Evolutionary conservation across 2,797 vertebrate species (phyloP), one percentile per base, ranked within the genome.

Genomic region (Gallinago stenura): DNA sequence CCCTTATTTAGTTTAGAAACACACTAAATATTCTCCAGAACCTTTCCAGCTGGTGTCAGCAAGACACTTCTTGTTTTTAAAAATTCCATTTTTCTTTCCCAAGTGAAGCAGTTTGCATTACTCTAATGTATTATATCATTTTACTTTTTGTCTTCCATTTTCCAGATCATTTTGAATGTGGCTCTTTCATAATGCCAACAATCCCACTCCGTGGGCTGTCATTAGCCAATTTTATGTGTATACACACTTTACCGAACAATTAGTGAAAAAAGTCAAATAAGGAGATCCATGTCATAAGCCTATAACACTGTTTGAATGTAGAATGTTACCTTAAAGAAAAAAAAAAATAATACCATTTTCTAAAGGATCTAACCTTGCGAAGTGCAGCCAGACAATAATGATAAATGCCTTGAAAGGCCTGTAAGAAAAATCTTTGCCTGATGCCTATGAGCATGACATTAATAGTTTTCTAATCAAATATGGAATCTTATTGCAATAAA

Each of bases 401-500:
- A 87, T 43, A 77, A 77, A 78, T n/a, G 28, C 31, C 26, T 94
- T 81, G 31, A 94, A 96, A 93, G 19, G 7, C 19, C 21, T 70
- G 20, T 30, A 79, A 71, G 65, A 89, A 66, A 87, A 91, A 86
- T 41, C 26, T 20, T 86, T 88, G 20, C 25, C 37, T 53, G 16
- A 21, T 69, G 31, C 78, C 79, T 85, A 21, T 16, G 28, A 89
- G 39, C 33, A 60, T 20, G 83, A n/a, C 50, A 69, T 61, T 66
- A 89, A 35, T 15, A 76, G 70, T 39, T 79, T 77, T 82, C 75
- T 79, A 79, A 95, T 66, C 84, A 75, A 93, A 93, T 81, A 64
- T 22, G 70, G 61, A 95, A 65, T 91, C 81, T 83, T 66, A 31
- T 51, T 64, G 73, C 87, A 83, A 76, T 94, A 66, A 96, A 95